Percentiles rank a stretch among this genome's conserved stretches.
phyloP scores from a whole-genome alignment of 1,140 invertebrate genomes.

The Pristionchus pacificus region DNA sequence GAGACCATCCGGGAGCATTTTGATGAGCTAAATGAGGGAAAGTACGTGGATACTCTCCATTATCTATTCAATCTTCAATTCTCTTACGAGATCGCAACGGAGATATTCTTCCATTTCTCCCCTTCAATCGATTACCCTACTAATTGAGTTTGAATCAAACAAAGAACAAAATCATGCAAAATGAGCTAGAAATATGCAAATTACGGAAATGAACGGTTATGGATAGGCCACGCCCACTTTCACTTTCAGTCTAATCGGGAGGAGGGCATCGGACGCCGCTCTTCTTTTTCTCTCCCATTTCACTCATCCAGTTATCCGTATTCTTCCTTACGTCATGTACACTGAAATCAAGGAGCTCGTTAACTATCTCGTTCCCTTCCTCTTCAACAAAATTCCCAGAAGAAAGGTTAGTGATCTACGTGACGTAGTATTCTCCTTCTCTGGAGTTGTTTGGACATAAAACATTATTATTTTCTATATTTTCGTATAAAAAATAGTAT shows the following conservation, averaged over 20 bases:
- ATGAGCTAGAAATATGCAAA: too few relatives aligned
- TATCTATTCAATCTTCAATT: not conserved
- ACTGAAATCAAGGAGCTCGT: not conserved
- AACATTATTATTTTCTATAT: too few relatives aligned
- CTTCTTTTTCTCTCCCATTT: not conserved
- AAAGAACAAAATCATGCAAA: too few relatives aligned
- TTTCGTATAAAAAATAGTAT: too few relatives aligned
- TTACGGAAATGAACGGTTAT: too few relatives aligned
- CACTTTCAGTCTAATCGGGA: not conserved
- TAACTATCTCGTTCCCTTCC: not conserved
- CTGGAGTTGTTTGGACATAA: too few relatives aligned
- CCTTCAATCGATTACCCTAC: too few relatives aligned
- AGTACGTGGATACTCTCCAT: not conserved
- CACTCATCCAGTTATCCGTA: not conserved
- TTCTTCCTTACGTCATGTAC: not conserved
- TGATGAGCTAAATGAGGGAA: not conserved
- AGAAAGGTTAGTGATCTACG: not conserved
- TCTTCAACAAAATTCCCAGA: not conserved
- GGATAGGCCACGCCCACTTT: not conserved
- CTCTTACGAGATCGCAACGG: too few relatives aligned
- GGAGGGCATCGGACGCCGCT: too few relatives aligned
- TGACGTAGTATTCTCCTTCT: too few relatives aligned
- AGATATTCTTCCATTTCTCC: not conserved
- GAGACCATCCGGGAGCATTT: constrained; percentile 17
- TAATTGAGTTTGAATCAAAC: too few relatives aligned